Evolutionary conservation across 2,113 vertebrate species (phyloP), one percentile per base, ranked within the genome.

Genomic region (Melanerpes aurifrons): DNA sequence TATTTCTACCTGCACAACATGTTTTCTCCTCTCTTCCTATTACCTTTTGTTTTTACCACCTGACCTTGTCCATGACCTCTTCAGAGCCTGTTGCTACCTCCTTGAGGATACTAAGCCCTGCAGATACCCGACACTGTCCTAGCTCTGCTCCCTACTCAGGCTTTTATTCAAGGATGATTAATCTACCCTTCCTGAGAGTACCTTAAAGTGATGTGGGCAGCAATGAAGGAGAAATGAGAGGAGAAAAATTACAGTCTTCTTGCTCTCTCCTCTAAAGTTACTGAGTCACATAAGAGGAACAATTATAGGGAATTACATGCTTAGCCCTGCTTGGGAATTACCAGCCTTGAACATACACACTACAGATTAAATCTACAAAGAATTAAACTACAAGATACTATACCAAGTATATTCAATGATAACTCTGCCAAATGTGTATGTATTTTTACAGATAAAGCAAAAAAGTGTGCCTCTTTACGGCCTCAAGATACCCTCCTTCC

Each of bases 291-390:
- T 53, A 73, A 82, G 58, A 87, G 57, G 62, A 91, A 77, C 31
- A 58, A 82, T 77, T 87, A 82, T 45, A 76, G 62, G 15, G 64
- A 91, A 86, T 45, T 8, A 68, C 61, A 71, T 62, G n/a, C 45
- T 87, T 66, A 81, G 61, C 54, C 92, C 61, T 71, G 12, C 35
- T 68, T 28, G 10, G 43, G 92, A 62, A 90, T 64, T 78, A 37
- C 62, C 66, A 83, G 31, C 62, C 66, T 91, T 75, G 58, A 74
- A 93, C 6, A 54, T 66, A 35, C 43, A 66, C 22, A 48, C 20
- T 58, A 50, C 35, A 91, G 72, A 96, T 83, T 48, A 76, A 93
- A 86, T 92, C 72, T 83, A 89, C 48, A 71, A 89, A 90, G 81
- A 90, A 87, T 59, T 78, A 90, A 75, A 89, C 29, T 86, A 40